These are phyloP conservation scores for Callitettix versicolor DNA, from an alignment of 1,140 invertebrate species.

Conservation along the genomic window DNA sequence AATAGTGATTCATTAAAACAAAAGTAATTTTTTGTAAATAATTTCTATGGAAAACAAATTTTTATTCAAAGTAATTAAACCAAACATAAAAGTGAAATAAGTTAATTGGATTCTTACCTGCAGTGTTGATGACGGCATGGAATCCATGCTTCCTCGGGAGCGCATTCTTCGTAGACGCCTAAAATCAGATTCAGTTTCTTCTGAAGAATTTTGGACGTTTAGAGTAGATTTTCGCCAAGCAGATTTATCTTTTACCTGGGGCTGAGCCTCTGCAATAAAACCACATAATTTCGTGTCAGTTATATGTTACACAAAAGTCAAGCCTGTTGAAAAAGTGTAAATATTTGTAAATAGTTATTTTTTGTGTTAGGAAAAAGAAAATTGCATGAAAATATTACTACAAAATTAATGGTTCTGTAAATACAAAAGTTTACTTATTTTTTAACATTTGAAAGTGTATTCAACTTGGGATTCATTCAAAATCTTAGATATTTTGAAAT, in stretches of 20 bases:
- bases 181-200: constrained; percentile 38
- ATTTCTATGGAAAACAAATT: no score
- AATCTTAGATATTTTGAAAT: no score
- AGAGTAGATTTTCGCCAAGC: constrained; percentile 62
- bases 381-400: background rate
- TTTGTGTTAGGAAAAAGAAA: background rate
- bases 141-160: constrained; percentile 37
- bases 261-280: constrained; percentile 49
- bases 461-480: no score
- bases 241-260: constrained; percentile 61
- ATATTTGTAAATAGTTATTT: background rate
- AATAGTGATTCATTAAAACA: no score
- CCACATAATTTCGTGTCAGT: background rate
- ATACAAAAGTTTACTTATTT: background rate
- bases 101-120: constrained; percentile 30
- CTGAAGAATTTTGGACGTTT: constrained; percentile 48
- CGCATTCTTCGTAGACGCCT: constrained; percentile 38
- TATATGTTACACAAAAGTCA: no score
- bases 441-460: no score
- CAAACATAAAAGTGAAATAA: no score
- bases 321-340: background rate
- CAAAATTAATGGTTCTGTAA: background rate
- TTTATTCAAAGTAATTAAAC: no score
- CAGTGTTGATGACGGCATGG: constrained; percentile 33
- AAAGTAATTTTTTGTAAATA: no score